Conservation (phyloP, 1,140 invertebrate species). For the Platorchestia sp. region DNA sequence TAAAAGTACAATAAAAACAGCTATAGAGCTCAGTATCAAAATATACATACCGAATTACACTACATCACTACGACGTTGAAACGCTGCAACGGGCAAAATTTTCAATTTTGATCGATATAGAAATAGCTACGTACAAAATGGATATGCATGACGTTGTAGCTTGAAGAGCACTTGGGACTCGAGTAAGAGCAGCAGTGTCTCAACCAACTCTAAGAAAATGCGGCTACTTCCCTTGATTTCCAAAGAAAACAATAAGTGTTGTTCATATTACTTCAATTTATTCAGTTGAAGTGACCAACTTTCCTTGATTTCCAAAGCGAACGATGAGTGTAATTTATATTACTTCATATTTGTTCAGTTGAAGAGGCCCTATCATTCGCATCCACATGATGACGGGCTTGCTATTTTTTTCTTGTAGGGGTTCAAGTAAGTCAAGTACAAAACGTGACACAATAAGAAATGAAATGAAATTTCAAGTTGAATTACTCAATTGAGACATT, state of each 20-base stretch:
- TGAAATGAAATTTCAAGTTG: not conserved
- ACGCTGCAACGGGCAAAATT: constrained; percentile 15
- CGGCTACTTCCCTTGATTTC: not conserved
- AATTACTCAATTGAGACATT: not conserved
- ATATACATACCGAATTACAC: constrained; percentile 27
- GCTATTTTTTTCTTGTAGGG: not conserved
- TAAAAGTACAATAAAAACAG: constrained; percentile 11
- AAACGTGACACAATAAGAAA: not conserved
- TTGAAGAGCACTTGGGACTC: constrained; percentile 50
- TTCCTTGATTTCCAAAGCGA: not conserved
- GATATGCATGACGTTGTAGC: constrained; percentile 46
- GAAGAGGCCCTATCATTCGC: too few species aligned
- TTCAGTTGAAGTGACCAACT: not conserved
- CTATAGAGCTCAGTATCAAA: constrained; percentile 42
- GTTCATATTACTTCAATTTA: not conserved
- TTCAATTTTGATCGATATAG: constrained; percentile 44
- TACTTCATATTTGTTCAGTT: not conserved
- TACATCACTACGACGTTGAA: constrained; percentile 12
- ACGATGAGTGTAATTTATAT: not conserved
- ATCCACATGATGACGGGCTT: too few species aligned
- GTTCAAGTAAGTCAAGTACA: not conserved
- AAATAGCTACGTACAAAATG: constrained; percentile 49
- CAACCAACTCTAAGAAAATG: not conserved
- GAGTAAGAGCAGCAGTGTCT: not conserved
- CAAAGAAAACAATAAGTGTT: not conserved